phyloP scores from a whole-genome alignment of 2,888 invertebrate species.

The Rotaria sp. region DNA sequence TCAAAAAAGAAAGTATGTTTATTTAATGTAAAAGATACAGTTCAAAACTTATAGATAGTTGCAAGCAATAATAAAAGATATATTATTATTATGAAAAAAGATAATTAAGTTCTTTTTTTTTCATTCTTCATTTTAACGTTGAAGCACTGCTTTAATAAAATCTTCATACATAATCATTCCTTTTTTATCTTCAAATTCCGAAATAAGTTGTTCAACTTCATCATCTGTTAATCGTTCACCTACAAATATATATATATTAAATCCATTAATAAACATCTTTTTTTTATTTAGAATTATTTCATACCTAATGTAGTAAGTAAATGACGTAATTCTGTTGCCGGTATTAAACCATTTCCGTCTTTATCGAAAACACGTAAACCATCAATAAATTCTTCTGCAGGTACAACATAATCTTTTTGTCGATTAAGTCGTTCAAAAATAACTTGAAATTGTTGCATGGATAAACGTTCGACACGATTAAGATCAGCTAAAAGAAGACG shows the following conservation, averaged over 20 bases:
- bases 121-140: not conserved
- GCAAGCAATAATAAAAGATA: too few relatives aligned
- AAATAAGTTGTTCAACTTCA: slow-evolving; percentile 80
- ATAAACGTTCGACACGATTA: slow-evolving; percentile 73
- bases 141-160: not conserved
- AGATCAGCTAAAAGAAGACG: not conserved
- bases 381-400: slow-evolving; percentile 92
- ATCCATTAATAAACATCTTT: too few relatives aligned
- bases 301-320: slow-evolving; percentile 75
- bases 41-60: too few relatives aligned
- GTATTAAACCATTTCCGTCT: slow-evolving; percentile 81
- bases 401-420: not conserved
- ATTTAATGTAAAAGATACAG: too few relatives aligned
- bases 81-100: too few relatives aligned
- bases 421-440: slow-evolving; percentile 84
- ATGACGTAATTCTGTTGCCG: slow-evolving; percentile 92
- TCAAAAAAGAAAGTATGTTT: too few relatives aligned
- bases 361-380: slow-evolving; percentile 94
- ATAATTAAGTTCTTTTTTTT: too few relatives aligned
- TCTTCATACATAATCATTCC: slow-evolving; percentile 93
- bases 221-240: slow-evolving; percentile 95
- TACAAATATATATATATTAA: not conserved
- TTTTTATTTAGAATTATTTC: not conserved
- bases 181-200: slow-evolving; percentile 94
- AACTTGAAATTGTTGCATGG: slow-evolving; percentile 95